Evolutionary conservation across 1,140 invertebrate genomes (phyloP).

Genomic region (Solen grandis): DNA sequence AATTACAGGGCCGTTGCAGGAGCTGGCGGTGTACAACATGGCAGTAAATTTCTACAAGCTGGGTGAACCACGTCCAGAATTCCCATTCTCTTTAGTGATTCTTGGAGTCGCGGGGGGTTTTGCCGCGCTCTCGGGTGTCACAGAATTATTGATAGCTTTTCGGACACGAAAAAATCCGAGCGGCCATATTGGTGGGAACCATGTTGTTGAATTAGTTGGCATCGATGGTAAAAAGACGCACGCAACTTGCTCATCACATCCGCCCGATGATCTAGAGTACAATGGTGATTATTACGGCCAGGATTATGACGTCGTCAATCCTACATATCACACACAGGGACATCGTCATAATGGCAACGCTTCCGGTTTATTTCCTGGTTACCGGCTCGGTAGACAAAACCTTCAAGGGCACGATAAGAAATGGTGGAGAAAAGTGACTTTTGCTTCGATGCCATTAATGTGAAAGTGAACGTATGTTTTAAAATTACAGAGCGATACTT

Average conservation of each 20-base stretch:
- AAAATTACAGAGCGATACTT: too few species aligned
- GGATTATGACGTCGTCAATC: constrained; percentile 38
- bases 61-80: constrained; percentile 8
- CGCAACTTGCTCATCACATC: neutral
- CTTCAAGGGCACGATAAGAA: constrained; percentile 46
- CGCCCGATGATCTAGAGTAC: neutral
- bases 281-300: constrained; percentile 27
- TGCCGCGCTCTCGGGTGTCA: constrained; percentile 10
- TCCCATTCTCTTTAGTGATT: constrained; percentile 41
- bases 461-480: too few species aligned
- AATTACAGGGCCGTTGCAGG: neutral
- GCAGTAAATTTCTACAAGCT: neutral
- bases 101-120: constrained; percentile 1
- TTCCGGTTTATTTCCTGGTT: constrained; percentile 37
- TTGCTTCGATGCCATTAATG: constrained; percentile 36
- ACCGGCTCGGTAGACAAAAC: constrained; percentile 39
- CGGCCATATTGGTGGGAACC: constrained; percentile 1
- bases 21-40: constrained; percentile 1
- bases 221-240: constrained; percentile 5
- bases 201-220: constrained; percentile 5
- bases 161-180: neutral
- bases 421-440: constrained; percentile 54
- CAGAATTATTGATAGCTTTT: constrained; percentile 26
- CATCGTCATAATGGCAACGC: constrained; percentile 7
- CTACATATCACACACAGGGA: constrained; percentile 25